Conservation (phyloP, 2,797 vertebrate genomes). For the Gymnothorax reevesii region DNA sequence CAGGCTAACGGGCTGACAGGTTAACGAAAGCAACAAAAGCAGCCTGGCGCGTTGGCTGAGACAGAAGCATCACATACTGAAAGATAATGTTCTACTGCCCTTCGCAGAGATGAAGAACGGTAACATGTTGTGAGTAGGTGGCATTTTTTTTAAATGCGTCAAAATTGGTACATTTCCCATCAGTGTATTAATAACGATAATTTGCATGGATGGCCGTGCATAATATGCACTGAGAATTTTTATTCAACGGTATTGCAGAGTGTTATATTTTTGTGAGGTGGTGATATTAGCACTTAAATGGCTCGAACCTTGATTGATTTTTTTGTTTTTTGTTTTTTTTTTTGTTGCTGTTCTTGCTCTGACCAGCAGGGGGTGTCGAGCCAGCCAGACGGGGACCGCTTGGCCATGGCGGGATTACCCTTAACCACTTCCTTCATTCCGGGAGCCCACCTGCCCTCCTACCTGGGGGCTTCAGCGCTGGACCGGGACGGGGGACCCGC, state of each 20-base stretch:
- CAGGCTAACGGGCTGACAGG: not conserved
- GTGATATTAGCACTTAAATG: not conserved
- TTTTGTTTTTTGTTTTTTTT: constrained; percentile 1
- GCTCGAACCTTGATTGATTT: constrained; percentile 16
- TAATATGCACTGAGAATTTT: not conserved
- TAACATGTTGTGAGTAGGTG: no score
- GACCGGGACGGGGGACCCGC: constrained; percentile 80
- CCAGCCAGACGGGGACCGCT: constrained; percentile 86
- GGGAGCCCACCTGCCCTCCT: constrained; percentile 85
- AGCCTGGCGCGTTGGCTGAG: no score
- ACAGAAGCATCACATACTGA: no score
- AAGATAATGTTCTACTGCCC: no score
- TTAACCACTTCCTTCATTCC: constrained; percentile 80
- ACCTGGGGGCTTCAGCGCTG: constrained; percentile 82
- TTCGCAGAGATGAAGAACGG: no score
- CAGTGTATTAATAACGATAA: not conserved
- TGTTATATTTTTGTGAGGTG: not conserved
- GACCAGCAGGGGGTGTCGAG: constrained; percentile 75
- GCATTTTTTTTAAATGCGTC: no score
- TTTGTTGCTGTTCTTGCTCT: not conserved
- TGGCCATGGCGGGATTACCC: constrained; percentile 79
- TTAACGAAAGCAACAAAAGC: no score
- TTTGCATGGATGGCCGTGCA: not conserved
- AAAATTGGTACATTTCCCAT: not conserved
- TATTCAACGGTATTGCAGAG: not conserved